Conservation (phyloP, 2,113 vertebrate species). For the Sinocyclocheilus rhinocerous region DNA sequence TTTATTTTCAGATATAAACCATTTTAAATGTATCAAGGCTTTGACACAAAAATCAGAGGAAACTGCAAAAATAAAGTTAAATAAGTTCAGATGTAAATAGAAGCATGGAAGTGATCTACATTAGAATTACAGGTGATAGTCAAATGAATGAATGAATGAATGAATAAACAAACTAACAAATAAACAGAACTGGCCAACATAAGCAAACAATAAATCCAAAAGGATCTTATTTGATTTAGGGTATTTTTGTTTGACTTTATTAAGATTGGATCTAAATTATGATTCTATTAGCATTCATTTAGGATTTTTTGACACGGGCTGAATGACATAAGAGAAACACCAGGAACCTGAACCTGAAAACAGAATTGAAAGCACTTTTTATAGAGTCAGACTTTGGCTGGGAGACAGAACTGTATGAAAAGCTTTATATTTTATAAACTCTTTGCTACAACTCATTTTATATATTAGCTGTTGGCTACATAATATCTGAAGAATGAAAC, state of each 20-base stretch:
- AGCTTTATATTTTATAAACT: not conserved
- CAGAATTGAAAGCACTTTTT: not conserved
- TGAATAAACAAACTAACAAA: no score
- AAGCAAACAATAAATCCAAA: no score
- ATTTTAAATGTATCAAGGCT: not conserved
- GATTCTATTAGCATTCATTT: no score
- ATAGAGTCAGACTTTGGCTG: not conserved
- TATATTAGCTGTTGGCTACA: constrained; percentile 10
- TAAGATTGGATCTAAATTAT: no score
- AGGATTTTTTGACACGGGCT: no score
- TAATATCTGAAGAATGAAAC: not conserved
- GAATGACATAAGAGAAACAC: not conserved
- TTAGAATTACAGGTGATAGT: not conserved
- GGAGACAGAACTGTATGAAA: not conserved
- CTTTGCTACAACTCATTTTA: not conserved
- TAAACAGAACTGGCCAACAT: no score
- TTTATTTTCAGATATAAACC: not conserved
- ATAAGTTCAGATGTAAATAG: not conserved
- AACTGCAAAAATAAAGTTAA: not conserved
- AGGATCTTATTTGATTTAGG: no score
- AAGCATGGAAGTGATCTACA: no score
- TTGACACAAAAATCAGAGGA: not conserved
- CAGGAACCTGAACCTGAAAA: not conserved
- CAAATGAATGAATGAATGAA: no score
- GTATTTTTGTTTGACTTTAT: no score